These are phyloP conservation scores for Trididemnum miniatum DNA, from an alignment of 23 tunicate species.

Conservation along the genomic window DNA sequence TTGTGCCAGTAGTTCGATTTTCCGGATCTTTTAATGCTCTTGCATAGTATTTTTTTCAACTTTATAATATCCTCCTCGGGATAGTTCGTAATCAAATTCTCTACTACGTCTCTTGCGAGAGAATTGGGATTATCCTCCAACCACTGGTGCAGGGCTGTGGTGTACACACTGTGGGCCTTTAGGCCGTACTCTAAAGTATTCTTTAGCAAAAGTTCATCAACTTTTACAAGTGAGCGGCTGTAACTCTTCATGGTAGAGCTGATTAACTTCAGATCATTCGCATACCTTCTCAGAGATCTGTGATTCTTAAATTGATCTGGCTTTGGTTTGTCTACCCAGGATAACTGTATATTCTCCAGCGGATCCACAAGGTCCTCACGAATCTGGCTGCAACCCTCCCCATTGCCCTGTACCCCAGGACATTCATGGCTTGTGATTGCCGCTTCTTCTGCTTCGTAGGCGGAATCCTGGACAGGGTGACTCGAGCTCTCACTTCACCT, in stretches of 20 bases:
- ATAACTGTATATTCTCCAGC: background rate
- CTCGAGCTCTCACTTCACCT: too few species aligned
- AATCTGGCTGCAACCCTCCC: too few species aligned
- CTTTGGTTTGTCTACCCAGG: background rate
- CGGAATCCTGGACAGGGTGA: too few species aligned
- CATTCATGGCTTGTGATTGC: too few species aligned
- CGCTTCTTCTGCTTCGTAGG: too few species aligned
- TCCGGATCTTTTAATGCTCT: slow-evolving; percentile 10
- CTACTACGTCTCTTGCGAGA: slow-evolving; percentile 15
- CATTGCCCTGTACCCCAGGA: too few species aligned
- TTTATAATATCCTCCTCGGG: background rate
- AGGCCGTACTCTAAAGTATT: background rate
- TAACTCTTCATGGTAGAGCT: background rate
- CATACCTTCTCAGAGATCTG: background rate
- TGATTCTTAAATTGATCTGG: background rate
- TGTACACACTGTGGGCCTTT: background rate
- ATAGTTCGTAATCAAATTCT: background rate
- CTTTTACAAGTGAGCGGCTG: background rate
- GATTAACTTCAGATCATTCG: background rate
- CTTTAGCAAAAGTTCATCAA: background rate
- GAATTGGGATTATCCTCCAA: slow-evolving; percentile 1
- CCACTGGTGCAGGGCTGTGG: background rate
- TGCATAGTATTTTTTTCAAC: background rate
- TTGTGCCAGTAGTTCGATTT: slow-evolving; percentile 1
- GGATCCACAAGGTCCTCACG: too few species aligned